These are phyloP conservation scores for Ophthalmolycus amberensis DNA, from an alignment of 2,113 vertebrate genomes.

Conservation along the genomic window DNA sequence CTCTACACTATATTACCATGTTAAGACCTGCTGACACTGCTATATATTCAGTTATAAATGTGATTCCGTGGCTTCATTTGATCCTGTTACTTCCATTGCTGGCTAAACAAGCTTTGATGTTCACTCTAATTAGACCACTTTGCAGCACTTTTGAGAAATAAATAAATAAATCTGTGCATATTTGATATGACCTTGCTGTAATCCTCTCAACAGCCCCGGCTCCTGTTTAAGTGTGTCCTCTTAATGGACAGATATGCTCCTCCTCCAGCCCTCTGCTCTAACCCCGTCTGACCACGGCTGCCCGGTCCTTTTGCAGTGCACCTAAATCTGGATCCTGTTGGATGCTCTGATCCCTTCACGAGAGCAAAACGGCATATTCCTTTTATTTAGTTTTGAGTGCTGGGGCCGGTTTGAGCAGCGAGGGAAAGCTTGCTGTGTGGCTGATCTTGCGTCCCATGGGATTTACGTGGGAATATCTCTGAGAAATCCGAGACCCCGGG, in stretches of 20 bases:
- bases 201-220: slow-evolving; percentile 50
- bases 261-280: slow-evolving; percentile 22
- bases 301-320: slow-evolving; percentile 39
- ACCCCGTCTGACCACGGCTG: slow-evolving; percentile 13
- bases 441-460: slow-evolving; percentile 55
- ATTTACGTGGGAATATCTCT: slow-evolving; percentile 59
- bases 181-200: slow-evolving; percentile 52
- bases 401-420: slow-evolving; percentile 64
- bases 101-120: slow-evolving; percentile 49
- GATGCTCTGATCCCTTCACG: slow-evolving; percentile 62
- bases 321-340: slow-evolving; percentile 64
- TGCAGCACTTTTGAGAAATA: slow-evolving; percentile 25
- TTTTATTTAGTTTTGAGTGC: slow-evolving; percentile 69
- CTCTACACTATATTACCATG: not conserved
- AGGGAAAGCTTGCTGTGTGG: slow-evolving; percentile 44
- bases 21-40: not conserved
- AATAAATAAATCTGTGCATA: slow-evolving; percentile 32
- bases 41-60: slow-evolving; percentile 27
- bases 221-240: slow-evolving; percentile 36
- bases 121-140: slow-evolving; percentile 63
- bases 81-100: slow-evolving; percentile 29
- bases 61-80: slow-evolving; percentile 35
- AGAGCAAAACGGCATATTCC: slow-evolving; percentile 70
- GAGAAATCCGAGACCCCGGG: slow-evolving; percentile 63
- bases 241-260: slow-evolving; percentile 43